Percentiles rank a stretch among this genome's conserved stretches.
phyloP scores from a whole-genome alignment of 2,888 invertebrate species.

The Melanchra persicariae region DNA sequence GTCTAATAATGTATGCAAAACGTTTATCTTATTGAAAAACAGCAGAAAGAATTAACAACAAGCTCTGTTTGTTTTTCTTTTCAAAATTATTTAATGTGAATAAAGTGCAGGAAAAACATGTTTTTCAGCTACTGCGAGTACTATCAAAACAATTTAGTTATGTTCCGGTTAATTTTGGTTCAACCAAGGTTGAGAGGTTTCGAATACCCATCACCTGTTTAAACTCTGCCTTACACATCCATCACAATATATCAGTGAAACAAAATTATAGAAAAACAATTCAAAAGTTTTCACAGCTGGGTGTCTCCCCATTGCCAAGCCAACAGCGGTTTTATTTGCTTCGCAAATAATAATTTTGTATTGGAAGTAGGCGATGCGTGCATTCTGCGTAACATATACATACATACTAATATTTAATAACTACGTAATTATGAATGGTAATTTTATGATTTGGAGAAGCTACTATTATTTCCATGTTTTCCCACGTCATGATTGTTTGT shows the following conservation, averaged over 20 bases:
- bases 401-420: constrained; percentile 1
- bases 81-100: not conserved
- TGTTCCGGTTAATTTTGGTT: constrained; percentile 18
- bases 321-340: constrained; percentile 16
- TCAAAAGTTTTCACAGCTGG: constrained; percentile 38
- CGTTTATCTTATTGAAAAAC: constrained; percentile 16
- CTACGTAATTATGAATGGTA: constrained; percentile 6
- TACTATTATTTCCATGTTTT: constrained; percentile 36
- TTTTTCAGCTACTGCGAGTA: constrained; percentile 17
- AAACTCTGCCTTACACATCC: constrained; percentile 29
- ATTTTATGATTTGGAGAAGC: constrained; percentile 22
- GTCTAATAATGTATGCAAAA: constrained; percentile 8
- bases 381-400: constrained; percentile 34
- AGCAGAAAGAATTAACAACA: not conserved
- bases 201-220: constrained; percentile 43
- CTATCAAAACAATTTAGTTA: constrained; percentile 18
- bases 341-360: constrained; percentile 45
- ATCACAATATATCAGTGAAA: constrained; percentile 10
- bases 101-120: not conserved
- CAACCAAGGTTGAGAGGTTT: constrained; percentile 28
- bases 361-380: constrained; percentile 55
- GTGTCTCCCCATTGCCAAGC: constrained; percentile 1
- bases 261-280: constrained; percentile 3
- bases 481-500: constrained; percentile 25
- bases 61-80: constrained; percentile 11